phyloP scores from a whole-genome alignment of 35 echinoderm and acorn worm species.

The Hemicentrotus pulcherrimus region DNA sequence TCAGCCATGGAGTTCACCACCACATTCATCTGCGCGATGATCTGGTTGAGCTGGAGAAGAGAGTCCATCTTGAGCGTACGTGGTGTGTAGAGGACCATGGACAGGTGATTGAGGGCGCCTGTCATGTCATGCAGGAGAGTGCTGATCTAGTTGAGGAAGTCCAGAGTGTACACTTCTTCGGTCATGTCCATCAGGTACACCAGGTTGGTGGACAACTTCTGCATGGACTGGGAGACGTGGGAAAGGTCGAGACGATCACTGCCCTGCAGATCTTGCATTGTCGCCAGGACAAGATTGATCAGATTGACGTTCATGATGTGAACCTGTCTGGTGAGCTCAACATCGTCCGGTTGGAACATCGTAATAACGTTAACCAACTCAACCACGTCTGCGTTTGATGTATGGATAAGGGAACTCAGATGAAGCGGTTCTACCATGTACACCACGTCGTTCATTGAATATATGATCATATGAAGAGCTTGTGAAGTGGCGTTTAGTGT shows the following conservation, averaged over 20 bases:
- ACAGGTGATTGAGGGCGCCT: constrained; percentile 59
- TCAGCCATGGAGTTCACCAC: constrained; percentile 55
- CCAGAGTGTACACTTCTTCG: constrained; percentile 48
- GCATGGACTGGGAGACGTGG: constrained; percentile 65
- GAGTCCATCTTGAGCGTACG: constrained; percentile 62
- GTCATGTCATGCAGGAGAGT: constrained; percentile 68
- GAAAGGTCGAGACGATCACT: constrained; percentile 67
- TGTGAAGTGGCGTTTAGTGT: constrained; percentile 20
- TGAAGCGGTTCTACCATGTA: constrained; percentile 52
- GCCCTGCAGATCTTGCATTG: constrained; percentile 62
- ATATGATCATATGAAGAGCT: constrained; percentile 26
- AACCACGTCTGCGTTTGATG: constrained; percentile 14
- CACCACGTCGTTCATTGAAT: constrained; percentile 19
- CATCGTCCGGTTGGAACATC: background rate
- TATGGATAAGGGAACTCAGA: constrained; percentile 23
- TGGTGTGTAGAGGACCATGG: constrained; percentile 54
- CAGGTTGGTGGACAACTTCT: constrained; percentile 69
- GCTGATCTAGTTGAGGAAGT: constrained; percentile 60
- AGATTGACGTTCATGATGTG: constrained; percentile 66
- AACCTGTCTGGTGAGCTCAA: constrained; percentile 35
- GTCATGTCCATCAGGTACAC: constrained; percentile 76
- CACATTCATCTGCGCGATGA: constrained; percentile 63
- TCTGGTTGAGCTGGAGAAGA: constrained; percentile 72
- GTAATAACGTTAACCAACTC: constrained; percentile 21
- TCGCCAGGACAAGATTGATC: constrained; percentile 62